A percentile compares a stretch with the other conserved stretches of the same genome.
phyloP scores from a whole-genome alignment of 1,140 invertebrate species.

The Dendroctonus ponderosae region DNA sequence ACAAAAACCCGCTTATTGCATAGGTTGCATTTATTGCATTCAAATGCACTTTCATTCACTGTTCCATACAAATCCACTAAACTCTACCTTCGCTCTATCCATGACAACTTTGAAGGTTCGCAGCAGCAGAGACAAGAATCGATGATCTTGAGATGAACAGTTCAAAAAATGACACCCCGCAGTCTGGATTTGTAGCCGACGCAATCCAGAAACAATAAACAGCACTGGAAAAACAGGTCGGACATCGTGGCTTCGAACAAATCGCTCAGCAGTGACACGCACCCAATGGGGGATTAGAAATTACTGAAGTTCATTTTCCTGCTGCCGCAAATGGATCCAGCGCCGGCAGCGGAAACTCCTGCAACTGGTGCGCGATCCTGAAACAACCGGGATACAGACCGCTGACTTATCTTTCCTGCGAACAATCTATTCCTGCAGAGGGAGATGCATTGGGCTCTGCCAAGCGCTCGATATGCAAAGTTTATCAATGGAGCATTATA shows the following conservation, averaged over 20 bases:
- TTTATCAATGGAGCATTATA: no score
- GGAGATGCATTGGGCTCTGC: background rate
- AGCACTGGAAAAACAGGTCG: slow-evolving; percentile 1
- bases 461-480: no score
- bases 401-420: slow-evolving; percentile 5
- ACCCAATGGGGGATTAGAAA: slow-evolving; percentile 22
- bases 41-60: no score
- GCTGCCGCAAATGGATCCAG: slow-evolving; percentile 6
- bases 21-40: no score
- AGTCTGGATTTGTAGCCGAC: background rate
- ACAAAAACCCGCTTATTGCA: no score
- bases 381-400: slow-evolving; percentile 7
- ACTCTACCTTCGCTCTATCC: background rate
- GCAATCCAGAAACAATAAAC: background rate
- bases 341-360: slow-evolving; percentile 15
- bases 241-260: slow-evolving; percentile 2
- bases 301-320: slow-evolving; percentile 24
- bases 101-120: slow-evolving; percentile 8
- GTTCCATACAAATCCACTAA: no score
- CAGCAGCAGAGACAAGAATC: slow-evolving; percentile 3
- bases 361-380: slow-evolving; percentile 12
- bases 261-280: slow-evolving; percentile 4
- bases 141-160: slow-evolving; percentile 3
- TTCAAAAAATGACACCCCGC: slow-evolving; percentile 15
- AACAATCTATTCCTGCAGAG: background rate